phyloP scores from a whole-genome alignment of 2,888 invertebrate genomes.

The Halocaridina rubra region DNA sequence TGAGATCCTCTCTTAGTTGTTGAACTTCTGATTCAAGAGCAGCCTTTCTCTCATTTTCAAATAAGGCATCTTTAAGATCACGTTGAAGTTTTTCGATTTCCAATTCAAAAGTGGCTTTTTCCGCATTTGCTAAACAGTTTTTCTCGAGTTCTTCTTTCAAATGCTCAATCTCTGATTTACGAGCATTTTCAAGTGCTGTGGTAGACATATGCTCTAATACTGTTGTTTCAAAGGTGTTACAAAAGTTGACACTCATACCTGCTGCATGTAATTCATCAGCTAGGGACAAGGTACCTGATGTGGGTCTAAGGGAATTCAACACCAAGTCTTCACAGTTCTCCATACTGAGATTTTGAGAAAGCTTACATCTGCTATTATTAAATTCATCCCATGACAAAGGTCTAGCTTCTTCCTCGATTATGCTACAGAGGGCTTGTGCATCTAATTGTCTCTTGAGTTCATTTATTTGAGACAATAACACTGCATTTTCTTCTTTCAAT shows the following conservation, averaged over 20 bases:
- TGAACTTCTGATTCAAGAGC: not conserved
- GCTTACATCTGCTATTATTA: no score
- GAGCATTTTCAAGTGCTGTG: not conserved
- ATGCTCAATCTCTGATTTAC: no score
- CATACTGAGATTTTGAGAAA: no score
- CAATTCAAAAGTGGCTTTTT: not conserved
- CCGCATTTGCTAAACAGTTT: constrained; percentile 4
- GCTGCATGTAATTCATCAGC: constrained; percentile 23
- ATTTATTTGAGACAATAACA: not conserved
- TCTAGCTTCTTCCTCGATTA: not conserved
- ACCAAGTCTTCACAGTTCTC: no score
- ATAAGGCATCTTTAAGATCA: no score
- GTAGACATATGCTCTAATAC: not conserved
- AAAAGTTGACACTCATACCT: not conserved
- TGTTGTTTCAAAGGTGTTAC: constrained; percentile 4
- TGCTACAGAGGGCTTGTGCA: not conserved
- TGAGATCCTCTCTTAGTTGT: not conserved
- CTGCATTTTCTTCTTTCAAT: not conserved
- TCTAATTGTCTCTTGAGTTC: not conserved
- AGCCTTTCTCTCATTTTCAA: not conserved
- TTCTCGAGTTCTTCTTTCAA: constrained; percentile 7
- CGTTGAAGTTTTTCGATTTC: not conserved
- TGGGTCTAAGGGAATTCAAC: not conserved
- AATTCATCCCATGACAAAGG: not conserved
- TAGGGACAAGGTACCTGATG: not conserved